Conservation (phyloP, 2,888 invertebrate species). For the Tridacna crocea region DNA sequence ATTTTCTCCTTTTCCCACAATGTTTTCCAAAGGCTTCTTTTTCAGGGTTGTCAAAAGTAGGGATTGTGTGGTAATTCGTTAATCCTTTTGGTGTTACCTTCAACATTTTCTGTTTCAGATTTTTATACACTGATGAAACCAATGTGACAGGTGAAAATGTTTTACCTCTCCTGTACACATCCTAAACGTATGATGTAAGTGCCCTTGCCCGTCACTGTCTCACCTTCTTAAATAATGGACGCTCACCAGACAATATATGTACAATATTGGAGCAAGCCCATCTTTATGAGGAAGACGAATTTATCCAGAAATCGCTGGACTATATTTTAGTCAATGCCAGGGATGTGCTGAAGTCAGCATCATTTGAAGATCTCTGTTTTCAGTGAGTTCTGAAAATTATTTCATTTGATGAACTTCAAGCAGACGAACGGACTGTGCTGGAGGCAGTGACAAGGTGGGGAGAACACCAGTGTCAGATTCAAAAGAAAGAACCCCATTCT, state of each 20-base stretch:
- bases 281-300: slow-evolving; percentile 67
- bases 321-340: slow-evolving; percentile 63
- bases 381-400: slow-evolving; percentile 61
- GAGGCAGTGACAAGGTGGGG: slow-evolving; percentile 63
- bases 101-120: slow-evolving; percentile 42
- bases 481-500: slow-evolving; percentile 46
- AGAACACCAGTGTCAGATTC: slow-evolving; percentile 56
- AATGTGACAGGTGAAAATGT: slow-evolving; percentile 67
- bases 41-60: no score
- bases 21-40: no score
- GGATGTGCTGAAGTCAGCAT: slow-evolving; percentile 58
- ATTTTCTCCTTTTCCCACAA: no score
- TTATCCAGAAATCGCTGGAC: slow-evolving; percentile 59
- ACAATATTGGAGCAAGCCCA: slow-evolving; percentile 70
- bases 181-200: slow-evolving; percentile 68
- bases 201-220: slow-evolving; percentile 61
- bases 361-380: slow-evolving; percentile 62
- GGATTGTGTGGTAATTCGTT: no score
- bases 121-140: slow-evolving; percentile 63
- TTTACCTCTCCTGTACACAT: slow-evolving; percentile 66
- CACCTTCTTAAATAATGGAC: slow-evolving; percentile 62
- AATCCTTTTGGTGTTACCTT: no score
- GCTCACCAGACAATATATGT: slow-evolving; percentile 66
- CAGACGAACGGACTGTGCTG: slow-evolving; percentile 66
- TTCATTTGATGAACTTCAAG: slow-evolving; percentile 62